Evolutionary conservation across 2,888 invertebrate genomes (phyloP).

Genomic region (Adelognathus sp.): DNA sequence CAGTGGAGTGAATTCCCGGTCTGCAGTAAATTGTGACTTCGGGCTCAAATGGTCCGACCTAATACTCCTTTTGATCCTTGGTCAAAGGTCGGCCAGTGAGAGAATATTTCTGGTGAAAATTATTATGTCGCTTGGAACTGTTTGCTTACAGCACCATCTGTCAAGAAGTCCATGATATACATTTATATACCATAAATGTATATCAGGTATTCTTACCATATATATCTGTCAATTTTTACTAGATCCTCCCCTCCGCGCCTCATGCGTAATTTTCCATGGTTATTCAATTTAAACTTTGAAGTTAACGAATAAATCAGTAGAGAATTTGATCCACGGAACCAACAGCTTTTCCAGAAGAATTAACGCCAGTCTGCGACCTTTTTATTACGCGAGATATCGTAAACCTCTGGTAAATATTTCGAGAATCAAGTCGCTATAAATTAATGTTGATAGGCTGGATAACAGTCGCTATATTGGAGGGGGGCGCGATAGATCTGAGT

Average conservation of each 20-base stretch:
- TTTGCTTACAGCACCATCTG: too few relatives aligned
- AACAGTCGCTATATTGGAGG: not conserved
- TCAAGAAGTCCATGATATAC: too few relatives aligned
- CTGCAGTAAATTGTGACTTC: not conserved
- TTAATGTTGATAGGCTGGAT: constrained; percentile 4
- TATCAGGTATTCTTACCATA: too few relatives aligned
- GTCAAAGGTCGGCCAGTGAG: too few relatives aligned
- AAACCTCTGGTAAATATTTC: not conserved
- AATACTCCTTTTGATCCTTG: not conserved
- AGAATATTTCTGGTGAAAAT: too few relatives aligned
- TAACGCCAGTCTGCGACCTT: not conserved
- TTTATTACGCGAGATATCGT: not conserved
- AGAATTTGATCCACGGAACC: not conserved
- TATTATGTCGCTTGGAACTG: too few relatives aligned
- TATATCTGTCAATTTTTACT: too few relatives aligned
- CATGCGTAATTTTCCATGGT: not conserved
- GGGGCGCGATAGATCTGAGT: too few relatives aligned
- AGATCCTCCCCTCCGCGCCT: too few relatives aligned
- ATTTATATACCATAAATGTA: too few relatives aligned
- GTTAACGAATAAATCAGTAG: not conserved
- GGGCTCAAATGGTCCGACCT: not conserved
- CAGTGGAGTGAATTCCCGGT: not conserved
- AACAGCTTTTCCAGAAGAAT: not conserved
- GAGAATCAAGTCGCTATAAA: not conserved
- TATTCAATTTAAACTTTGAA: not conserved